Evolutionary conservation across 2,113 vertebrate species (phyloP).

Genomic region (Blennius ocellaris): DNA sequence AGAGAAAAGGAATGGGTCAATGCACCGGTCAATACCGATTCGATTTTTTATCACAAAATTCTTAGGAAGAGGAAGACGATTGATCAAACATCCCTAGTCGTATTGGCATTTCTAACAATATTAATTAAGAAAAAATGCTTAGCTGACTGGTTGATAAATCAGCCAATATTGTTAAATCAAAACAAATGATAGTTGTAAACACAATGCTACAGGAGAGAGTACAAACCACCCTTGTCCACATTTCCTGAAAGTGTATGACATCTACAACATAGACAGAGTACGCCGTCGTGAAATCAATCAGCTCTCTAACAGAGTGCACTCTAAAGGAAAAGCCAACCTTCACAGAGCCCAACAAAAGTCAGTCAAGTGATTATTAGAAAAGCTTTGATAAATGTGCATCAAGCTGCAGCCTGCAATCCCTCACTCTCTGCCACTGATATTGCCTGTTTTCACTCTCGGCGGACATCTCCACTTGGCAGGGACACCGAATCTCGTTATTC

Average conservation of each 20-base stretch:
- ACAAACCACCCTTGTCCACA: constrained; percentile 64
- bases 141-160: constrained; percentile 78
- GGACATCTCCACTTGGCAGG: constrained; percentile 77
- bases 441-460: constrained; percentile 66
- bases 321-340: constrained; percentile 69
- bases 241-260: constrained; percentile 65
- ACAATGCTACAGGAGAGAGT: constrained; percentile 47
- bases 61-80: constrained; percentile 81
- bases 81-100: constrained; percentile 80
- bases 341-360: constrained; percentile 73
- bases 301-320: constrained; percentile 67
- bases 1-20: constrained; percentile 82
- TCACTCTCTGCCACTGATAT: constrained; percentile 55
- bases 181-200: constrained; percentile 80
- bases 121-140: constrained; percentile 87
- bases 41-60: constrained; percentile 85
- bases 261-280: constrained; percentile 33
- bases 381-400: constrained; percentile 74
- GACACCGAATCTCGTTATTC: constrained; percentile 79
- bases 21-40: constrained; percentile 80
- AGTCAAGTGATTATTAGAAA: constrained; percentile 71
- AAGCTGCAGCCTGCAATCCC: constrained; percentile 44
- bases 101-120: constrained; percentile 85
- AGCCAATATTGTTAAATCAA: constrained; percentile 77
- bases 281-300: constrained; percentile 66